Evolutionary conservation across 2,888 invertebrate species (phyloP), one percentile per base, ranked within the genome.

Genomic region (Temnothorax ravouxi): DNA sequence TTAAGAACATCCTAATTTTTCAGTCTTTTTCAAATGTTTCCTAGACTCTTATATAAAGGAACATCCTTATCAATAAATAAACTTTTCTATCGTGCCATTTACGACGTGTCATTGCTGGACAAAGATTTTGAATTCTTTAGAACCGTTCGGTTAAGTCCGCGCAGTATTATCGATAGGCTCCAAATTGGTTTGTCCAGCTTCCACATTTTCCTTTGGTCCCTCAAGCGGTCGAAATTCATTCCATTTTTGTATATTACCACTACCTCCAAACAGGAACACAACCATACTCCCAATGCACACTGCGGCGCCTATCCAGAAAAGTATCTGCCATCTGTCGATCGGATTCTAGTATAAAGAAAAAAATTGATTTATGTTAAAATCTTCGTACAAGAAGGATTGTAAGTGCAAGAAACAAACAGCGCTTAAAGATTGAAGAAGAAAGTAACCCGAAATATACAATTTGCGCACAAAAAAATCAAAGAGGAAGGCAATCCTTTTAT

Each of bases 201-300:
- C 67, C 9, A n/a, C 56, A 1, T 6, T 38, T n/a, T 50, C 41
- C 9, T 38, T 41, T 15, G 29, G 41, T 13, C 11, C 47, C 3
- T 69, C 50, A 11, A 52, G 13, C 3, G 47, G 9, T 13, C 21
- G 61, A 29, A 88, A n/a, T 2, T 94, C 93, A 67, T 95, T 95
- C 95, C 95, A 95, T 5, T 88, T 85, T 79, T 95, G 95, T 62
- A 94, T 91, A 61, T 95, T 90, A 47, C 94, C 95, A 41, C 94
- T 94, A 66, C 95, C 95, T 61, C 95, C 94, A 9, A 93, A 54
- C 3, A 95, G 87, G 83, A 95, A 95, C 66, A 95, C 69, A 6
- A 94, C 6, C 91, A 95, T 95, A 72, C 92, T 92, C 0, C 84
- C 29, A 29, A 95, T 93, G 67, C 93, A 94, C 1, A 95, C 92